Conservation (phyloP, 2,113 vertebrate genomes). For the Sinocyclocheilus maitianheensis region DNA sequence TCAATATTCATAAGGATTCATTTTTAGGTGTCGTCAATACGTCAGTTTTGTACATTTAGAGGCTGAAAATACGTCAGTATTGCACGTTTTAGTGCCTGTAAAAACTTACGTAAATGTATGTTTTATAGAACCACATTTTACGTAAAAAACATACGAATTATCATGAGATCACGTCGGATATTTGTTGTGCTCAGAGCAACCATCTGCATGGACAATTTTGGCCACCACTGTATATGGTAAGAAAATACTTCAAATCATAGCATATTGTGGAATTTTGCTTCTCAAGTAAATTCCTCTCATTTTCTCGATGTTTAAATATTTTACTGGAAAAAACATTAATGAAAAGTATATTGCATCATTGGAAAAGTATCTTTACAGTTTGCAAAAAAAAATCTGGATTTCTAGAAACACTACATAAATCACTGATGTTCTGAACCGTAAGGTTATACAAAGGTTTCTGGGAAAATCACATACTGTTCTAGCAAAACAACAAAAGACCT, state of each 20-base stretch:
- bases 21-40: too few species aligned
- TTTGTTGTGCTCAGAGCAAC: too few species aligned
- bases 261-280: neutral
- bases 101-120: too few species aligned
- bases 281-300: neutral
- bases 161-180: too few species aligned
- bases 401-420: constrained; percentile 39
- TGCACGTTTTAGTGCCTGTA: too few species aligned
- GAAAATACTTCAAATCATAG: neutral
- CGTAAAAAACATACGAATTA: too few species aligned
- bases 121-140: too few species aligned
- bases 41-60: too few species aligned
- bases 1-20: too few species aligned
- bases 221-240: neutral
- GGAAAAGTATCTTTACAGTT: neutral
- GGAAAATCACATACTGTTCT: constrained; percentile 31
- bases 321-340: neutral
- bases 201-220: too few species aligned
- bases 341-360: neutral
- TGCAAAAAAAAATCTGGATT: constrained; percentile 46
- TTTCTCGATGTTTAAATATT: neutral
- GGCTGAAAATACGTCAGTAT: too few species aligned
- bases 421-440: neutral
- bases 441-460: neutral
- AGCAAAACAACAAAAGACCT: neutral